phyloP scores from a whole-genome alignment of 2,797 vertebrate species.

The Cyprinella venusta region DNA sequence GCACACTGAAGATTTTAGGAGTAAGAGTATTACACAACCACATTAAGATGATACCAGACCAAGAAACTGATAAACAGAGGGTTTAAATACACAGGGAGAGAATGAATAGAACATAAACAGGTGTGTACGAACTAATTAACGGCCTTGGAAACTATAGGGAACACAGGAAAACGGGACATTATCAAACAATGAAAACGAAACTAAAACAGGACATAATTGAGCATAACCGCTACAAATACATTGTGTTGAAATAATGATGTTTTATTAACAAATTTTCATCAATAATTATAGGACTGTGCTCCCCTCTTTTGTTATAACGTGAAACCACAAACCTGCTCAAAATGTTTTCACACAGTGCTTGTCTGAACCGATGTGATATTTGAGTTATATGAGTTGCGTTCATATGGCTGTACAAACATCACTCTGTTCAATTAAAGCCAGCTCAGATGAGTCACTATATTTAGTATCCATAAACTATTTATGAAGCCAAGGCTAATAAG shows the following conservation, averaged over 20 bases:
- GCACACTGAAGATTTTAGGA: not conserved
- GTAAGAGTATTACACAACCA: not conserved
- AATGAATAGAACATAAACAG: no score
- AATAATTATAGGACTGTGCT: slow-evolving; percentile 8
- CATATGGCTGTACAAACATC: not conserved
- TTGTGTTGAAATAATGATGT: no score
- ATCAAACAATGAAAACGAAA: no score
- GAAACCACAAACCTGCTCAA: not conserved
- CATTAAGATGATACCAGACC: no score
- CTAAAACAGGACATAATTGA: no score
- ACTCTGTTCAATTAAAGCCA: slow-evolving; percentile 10
- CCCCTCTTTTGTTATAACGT: not conserved
- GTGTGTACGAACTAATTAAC: no score
- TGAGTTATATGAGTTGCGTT: not conserved
- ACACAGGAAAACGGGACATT: no score
- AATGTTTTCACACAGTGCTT: not conserved
- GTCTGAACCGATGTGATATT: not conserved
- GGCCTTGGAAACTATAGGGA: no score
- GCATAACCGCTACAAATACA: no score
- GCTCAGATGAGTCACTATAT: slow-evolving; percentile 14
- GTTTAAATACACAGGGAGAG: no score
- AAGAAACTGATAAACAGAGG: no score
- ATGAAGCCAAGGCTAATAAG: slow-evolving; percentile 14
- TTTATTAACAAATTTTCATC: not conserved
- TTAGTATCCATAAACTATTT: slow-evolving; percentile 20